phyloP scores from a whole-genome alignment of 2,888 invertebrate species.

The Cataglyphis albicans region DNA sequence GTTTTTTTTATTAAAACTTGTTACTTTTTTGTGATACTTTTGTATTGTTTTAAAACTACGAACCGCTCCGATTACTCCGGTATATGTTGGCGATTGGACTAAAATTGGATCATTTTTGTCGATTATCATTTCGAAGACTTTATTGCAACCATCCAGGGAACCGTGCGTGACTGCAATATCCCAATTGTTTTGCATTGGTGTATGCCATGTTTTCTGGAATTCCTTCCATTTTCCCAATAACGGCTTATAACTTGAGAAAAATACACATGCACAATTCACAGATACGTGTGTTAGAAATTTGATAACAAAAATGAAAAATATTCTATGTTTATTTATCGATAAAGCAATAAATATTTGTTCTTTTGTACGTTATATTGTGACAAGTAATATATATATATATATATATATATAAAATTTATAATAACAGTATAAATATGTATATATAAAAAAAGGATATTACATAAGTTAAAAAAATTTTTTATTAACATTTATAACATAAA shows the following conservation, averaged over 20 bases:
- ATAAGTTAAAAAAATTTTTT: neutral
- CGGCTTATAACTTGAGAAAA: slow-evolving; percentile 87
- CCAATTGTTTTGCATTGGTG: slow-evolving; percentile 88
- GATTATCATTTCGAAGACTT: slow-evolving; percentile 90
- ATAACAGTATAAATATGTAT: neutral
- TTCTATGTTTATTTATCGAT: slow-evolving; percentile 2
- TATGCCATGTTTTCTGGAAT: slow-evolving; percentile 89
- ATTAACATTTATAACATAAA: neutral
- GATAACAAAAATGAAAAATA: neutral
- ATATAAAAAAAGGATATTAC: neutral
- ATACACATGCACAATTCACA: neutral
- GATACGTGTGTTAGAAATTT: neutral
- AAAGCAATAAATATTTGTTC: neutral
- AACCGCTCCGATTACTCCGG: slow-evolving; percentile 88
- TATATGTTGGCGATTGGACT: slow-evolving; percentile 90
- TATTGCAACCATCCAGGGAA: slow-evolving; percentile 92
- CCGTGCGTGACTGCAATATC: slow-evolving; percentile 90
- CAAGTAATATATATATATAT: slow-evolving; percentile 1
- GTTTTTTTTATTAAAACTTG: neutral
- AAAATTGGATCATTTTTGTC: slow-evolving; percentile 90
- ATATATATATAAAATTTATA: neutral
- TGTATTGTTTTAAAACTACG: slow-evolving; percentile 61
- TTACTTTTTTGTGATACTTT: neutral
- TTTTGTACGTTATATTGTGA: neutral
- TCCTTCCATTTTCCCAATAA: slow-evolving; percentile 88